These are phyloP conservation scores for Galaxea fascicularis DNA, from an alignment of 92 coral and sea anemone genomes.

Conservation along the genomic window DNA sequence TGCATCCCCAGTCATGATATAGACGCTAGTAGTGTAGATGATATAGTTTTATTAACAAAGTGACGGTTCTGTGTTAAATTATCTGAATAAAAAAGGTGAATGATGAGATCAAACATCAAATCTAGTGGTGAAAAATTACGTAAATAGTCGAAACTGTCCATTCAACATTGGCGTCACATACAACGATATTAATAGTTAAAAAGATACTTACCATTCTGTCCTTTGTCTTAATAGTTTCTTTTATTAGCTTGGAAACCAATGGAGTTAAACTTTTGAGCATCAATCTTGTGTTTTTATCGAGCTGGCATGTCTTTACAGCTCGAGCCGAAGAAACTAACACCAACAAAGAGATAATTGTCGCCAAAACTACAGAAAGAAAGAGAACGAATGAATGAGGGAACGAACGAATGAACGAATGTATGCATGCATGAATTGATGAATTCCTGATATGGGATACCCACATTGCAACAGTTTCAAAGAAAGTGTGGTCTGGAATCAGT, in stretches of 20 bases:
- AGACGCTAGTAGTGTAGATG: no score
- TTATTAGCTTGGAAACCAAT: neutral
- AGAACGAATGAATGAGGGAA: neutral
- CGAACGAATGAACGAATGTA: neutral
- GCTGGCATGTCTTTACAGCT: neutral
- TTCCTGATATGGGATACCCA: neutral
- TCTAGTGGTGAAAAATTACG: no score
- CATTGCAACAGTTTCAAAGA: no score
- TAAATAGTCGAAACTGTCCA: no score
- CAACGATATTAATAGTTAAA: no score
- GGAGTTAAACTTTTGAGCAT: neutral
- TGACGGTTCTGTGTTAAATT: no score
- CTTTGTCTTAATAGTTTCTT: constrained; percentile 4
- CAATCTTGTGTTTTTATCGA: neutral
- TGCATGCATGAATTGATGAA: neutral
- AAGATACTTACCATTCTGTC: constrained; percentile 22
- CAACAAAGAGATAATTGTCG: neutral
- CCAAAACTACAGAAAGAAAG: neutral
- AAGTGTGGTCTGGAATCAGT: no score
- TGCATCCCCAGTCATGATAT: no score
- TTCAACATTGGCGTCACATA: no score
- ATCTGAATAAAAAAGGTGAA: no score
- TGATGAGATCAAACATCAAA: no score
- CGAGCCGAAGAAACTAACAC: neutral
- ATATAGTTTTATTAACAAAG: no score